Evolutionary conservation across 2,888 invertebrate genomes (phyloP).

Genomic region (Entomobrya proxima): DNA sequence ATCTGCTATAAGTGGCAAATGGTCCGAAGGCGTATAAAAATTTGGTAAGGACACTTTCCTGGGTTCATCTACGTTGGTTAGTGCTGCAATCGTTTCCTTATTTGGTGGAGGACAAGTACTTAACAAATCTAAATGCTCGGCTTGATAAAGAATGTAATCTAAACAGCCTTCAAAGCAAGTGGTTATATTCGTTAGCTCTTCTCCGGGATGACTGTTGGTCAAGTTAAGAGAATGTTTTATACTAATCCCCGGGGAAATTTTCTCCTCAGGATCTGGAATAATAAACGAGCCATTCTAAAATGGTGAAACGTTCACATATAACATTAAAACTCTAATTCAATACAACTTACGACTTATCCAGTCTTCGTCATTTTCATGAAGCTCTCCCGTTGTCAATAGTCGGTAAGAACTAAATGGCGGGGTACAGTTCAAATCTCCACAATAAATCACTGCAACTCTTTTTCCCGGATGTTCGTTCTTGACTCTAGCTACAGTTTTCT

Average conservation of each 20-base stretch:
- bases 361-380: slow-evolving; percentile 83
- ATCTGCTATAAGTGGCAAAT: slow-evolving; percentile 92
- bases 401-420: slow-evolving; percentile 90
- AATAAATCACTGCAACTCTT: slow-evolving; percentile 85
- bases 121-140: slow-evolving; percentile 76
- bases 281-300: slow-evolving; percentile 15
- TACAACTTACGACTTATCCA: slow-evolving; percentile 90
- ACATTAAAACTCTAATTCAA: background rate
- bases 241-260: slow-evolving; percentile 69
- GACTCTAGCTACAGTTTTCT: slow-evolving; percentile 78
- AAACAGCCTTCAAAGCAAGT: slow-evolving; percentile 88
- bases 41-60: slow-evolving; percentile 84
- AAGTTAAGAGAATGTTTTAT: slow-evolving; percentile 69
- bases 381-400: slow-evolving; percentile 84
- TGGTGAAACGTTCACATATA: slow-evolving; percentile 9
- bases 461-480: slow-evolving; percentile 77
- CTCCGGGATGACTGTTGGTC: slow-evolving; percentile 67
- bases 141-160: slow-evolving; percentile 94
- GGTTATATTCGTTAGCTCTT: slow-evolving; percentile 89
- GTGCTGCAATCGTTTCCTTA: slow-evolving; percentile 58
- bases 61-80: slow-evolving; percentile 51
- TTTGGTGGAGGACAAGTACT: slow-evolving; percentile 69
- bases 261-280: slow-evolving; percentile 79
- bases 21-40: slow-evolving; percentile 94
- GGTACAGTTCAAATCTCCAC: slow-evolving; percentile 95